phyloP scores from a whole-genome alignment of 2,113 vertebrate genomes.

The Eidolon helvum region DNA sequence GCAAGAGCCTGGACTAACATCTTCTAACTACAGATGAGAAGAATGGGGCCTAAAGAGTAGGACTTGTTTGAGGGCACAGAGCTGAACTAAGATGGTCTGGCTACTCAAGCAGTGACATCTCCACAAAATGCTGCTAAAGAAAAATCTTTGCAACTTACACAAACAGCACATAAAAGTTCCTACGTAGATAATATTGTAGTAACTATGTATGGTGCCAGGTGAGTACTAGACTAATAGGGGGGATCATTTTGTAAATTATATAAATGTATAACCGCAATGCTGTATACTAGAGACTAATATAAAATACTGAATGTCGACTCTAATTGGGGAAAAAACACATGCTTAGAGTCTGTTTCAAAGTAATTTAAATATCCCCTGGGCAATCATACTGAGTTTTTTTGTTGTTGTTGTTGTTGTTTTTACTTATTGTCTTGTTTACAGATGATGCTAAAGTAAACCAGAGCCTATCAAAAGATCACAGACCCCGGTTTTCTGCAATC shows the following conservation, averaged over 20 bases:
- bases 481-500: not conserved
- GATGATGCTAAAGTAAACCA: not conserved
- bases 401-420: not conserved
- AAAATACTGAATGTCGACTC: no score
- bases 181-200: not conserved
- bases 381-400: not conserved
- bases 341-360: conserved; percentile 10
- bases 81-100: not conserved
- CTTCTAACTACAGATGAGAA: not conserved
- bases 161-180: not conserved
- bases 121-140: not conserved
- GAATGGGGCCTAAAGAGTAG: not conserved
- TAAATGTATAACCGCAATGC: no score
- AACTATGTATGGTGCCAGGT: no score
- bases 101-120: not conserved
- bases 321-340: not conserved
- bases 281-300: no score
- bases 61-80: not conserved
- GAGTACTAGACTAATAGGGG: no score
- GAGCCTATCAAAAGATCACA: not conserved
- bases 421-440: not conserved
- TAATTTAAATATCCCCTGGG: not conserved
- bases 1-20: not conserved
- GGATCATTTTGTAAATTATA: no score
- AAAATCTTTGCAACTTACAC: not conserved